These are phyloP conservation scores for Ophioninae sp. DNA, from an alignment of 2,888 invertebrate species.

Conservation along the genomic window DNA sequence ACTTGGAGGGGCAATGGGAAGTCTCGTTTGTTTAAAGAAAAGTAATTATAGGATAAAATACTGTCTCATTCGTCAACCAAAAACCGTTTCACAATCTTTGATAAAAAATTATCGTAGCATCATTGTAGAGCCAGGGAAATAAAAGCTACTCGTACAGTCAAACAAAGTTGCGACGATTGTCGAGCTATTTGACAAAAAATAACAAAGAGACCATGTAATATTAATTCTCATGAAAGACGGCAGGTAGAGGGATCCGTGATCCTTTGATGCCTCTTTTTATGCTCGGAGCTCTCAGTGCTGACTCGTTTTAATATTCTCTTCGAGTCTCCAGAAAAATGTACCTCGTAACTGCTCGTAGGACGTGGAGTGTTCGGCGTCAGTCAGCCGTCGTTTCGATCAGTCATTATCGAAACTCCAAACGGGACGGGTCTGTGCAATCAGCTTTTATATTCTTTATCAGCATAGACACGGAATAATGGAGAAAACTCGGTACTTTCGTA, in stretches of 20 bases:
- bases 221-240: neutral
- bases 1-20: too few species aligned
- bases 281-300: neutral
- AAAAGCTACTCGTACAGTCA: slow-evolving; percentile 1
- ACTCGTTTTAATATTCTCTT: neutral
- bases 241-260: neutral
- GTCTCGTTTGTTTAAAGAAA: too few species aligned
- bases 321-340: neutral
- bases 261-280: slow-evolving; percentile 3
- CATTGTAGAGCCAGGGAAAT: neutral
- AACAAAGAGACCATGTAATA: neutral
- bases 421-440: neutral
- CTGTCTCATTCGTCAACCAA: neutral
- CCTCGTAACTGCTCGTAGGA: slow-evolving; percentile 18
- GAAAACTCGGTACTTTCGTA: slow-evolving; percentile 61
- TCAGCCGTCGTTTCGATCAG: neutral
- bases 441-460: neutral
- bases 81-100: neutral
- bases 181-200: neutral
- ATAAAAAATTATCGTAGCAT: neutral
- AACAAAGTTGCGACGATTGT: neutral
- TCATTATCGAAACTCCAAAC: slow-evolving; percentile 1
- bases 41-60: neutral
- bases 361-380: neutral
- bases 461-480: neutral